phyloP scores from a whole-genome alignment of 2,113 vertebrate species.

The Miniopterus natalensis region DNA sequence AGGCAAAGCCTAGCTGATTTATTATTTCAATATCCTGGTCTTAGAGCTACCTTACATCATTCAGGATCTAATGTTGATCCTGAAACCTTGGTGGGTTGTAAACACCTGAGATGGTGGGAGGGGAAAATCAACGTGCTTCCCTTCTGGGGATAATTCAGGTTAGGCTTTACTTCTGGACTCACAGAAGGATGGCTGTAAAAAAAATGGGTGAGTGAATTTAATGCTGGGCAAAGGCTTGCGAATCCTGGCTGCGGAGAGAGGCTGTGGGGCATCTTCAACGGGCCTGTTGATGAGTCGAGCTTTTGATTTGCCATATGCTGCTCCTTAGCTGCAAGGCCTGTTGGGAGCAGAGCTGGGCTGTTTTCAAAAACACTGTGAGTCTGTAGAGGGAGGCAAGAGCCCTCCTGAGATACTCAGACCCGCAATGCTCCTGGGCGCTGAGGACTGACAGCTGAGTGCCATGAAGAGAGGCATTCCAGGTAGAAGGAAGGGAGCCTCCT shows the following conservation, averaged over 20 bases:
- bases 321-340: not conserved
- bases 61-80: not conserved
- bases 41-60: not conserved
- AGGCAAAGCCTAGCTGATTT: not conserved
- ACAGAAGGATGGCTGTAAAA: not conserved
- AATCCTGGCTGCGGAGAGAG: not conserved
- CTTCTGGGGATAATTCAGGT: not conserved
- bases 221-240: not conserved
- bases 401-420: not conserved
- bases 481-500: slow-evolving; percentile 51
- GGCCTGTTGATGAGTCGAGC: not conserved
- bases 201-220: slow-evolving; percentile 7
- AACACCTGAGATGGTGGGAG: not conserved
- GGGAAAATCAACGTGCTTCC: not conserved
- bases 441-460: not conserved
- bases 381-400: not conserved
- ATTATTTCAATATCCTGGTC: slow-evolving; percentile 5
- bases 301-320: not conserved
- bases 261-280: not conserved
- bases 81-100: not conserved
- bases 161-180: slow-evolving; percentile 17
- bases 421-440: not conserved
- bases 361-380: not conserved
- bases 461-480: not conserved
- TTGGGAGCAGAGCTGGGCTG: not conserved